Conservation (phyloP, 2,888 invertebrate species). For the Anthophora plumipes region DNA sequence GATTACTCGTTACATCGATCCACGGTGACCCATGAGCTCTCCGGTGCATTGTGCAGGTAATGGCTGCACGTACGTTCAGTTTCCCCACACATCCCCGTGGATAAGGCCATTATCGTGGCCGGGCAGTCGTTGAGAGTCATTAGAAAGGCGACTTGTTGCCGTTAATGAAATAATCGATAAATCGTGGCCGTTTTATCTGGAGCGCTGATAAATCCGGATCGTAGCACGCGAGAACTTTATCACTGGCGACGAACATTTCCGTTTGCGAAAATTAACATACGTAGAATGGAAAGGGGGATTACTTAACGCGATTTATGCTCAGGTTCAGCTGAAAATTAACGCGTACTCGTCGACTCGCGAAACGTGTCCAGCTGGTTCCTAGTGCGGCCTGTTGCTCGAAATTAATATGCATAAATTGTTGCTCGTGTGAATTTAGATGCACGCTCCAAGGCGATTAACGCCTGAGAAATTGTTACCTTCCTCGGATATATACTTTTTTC, state of each 20-base stretch:
- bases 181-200: conserved; percentile 47
- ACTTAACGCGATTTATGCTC: conserved; percentile 44
- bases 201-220: conserved; percentile 54
- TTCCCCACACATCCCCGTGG: conserved; percentile 24
- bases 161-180: conserved; percentile 68
- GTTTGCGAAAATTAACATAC: conserved; percentile 53
- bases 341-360: conserved; percentile 2
- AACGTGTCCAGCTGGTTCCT: conserved; percentile 25
- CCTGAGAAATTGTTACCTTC: background rate
- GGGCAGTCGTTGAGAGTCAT: conserved; percentile 56
- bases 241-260: conserved; percentile 33
- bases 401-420: conserved; percentile 41
- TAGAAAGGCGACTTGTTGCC: conserved; percentile 62
- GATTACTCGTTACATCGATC: conserved; percentile 27
- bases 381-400: conserved; percentile 23
- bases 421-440: conserved; percentile 21
- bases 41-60: background rate
- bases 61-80: background rate
- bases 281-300: conserved; percentile 35
- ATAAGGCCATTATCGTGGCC: conserved; percentile 45
- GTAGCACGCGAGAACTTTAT: conserved; percentile 50
- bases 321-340: conserved; percentile 42
- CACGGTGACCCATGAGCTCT: conserved; percentile 1
- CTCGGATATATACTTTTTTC: background rate
- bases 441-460: conserved; percentile 15